These are phyloP conservation scores for Latrodectus elegans DNA, from an alignment of 2,888 invertebrate genomes.

Conservation along the genomic window DNA sequence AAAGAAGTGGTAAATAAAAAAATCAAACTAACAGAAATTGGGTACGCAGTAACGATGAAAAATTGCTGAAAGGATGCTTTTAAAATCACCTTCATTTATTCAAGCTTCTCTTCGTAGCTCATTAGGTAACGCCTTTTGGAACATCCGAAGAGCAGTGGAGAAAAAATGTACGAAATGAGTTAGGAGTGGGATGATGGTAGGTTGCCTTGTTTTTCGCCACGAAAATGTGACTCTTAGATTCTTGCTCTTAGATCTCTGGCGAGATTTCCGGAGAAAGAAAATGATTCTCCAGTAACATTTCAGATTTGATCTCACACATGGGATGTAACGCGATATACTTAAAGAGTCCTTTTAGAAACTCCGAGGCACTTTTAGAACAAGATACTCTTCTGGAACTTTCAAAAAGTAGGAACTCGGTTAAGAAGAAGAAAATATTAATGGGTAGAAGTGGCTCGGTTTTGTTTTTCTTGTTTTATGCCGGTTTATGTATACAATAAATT, in stretches of 20 bases:
- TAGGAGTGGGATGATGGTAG: slow-evolving; percentile 10
- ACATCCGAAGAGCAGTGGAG: background rate
- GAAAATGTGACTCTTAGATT: slow-evolving; percentile 1
- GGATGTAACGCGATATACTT: background rate
- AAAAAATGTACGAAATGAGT: slow-evolving; percentile 16
- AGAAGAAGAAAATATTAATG: too few relatives aligned
- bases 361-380: background rate
- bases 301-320: slow-evolving; percentile 3
- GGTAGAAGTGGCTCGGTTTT: too few relatives aligned
- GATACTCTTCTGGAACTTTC: background rate
- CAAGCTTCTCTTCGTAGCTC: slow-evolving; percentile 22
- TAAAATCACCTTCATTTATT: slow-evolving; percentile 60
- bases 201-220: background rate
- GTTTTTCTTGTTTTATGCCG: too few relatives aligned
- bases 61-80: slow-evolving; percentile 26
- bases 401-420: too few relatives aligned
- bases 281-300: background rate
- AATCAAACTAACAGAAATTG: slow-evolving; percentile 3
- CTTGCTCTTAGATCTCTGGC: background rate
- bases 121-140: background rate
- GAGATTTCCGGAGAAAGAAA: background rate
- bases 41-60: slow-evolving; percentile 30
- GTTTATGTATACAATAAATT: too few relatives aligned
- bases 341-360: background rate
- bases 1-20: background rate